Percentiles rank a stretch among this genome's conserved stretches.
Conservation (phyloP, 2,888 invertebrate species). For the Dolichomitus sp. region DNA sequence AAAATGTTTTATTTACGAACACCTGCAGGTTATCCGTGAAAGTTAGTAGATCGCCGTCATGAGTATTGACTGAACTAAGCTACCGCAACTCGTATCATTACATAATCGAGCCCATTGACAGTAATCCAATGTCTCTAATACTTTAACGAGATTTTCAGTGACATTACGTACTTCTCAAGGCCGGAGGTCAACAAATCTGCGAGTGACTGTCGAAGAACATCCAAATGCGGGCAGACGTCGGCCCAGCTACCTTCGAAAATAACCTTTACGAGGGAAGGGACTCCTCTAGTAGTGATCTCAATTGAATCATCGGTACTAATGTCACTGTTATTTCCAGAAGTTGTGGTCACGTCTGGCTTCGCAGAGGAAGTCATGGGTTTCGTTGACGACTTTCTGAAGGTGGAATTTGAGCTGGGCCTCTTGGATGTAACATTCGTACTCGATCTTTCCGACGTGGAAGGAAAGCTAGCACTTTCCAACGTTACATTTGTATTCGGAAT, state of each 20-base stretch:
- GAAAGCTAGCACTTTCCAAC: background rate
- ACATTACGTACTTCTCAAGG: conserved; percentile 74
- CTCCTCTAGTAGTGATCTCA: conserved; percentile 13
- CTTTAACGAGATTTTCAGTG: conserved; percentile 34
- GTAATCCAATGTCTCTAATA: conserved; percentile 44
- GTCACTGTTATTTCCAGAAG: conserved; percentile 35
- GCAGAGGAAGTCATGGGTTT: conserved; percentile 42
- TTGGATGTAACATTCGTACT: background rate
- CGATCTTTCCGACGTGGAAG: background rate
- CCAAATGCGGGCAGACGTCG: conserved; percentile 79
- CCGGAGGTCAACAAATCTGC: conserved; percentile 75
- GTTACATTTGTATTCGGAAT: conserved; percentile 12
- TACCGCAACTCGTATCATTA: conserved; percentile 10
- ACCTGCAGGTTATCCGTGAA: background rate
- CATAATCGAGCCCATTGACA: conserved; percentile 25
- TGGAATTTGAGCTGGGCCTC: conserved; percentile 2
- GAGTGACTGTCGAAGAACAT: conserved; percentile 72
- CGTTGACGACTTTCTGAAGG: conserved; percentile 4
- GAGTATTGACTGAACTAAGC: background rate
- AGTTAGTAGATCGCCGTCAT: background rate
- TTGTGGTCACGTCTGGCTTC: conserved; percentile 45
- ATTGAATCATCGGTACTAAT: conserved; percentile 26
- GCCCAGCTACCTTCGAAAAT: conserved; percentile 77
- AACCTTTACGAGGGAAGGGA: conserved; percentile 76
- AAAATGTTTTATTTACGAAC: background rate